These are phyloP conservation scores for Oscheius sp. DNA, from an alignment of 2,888 invertebrate species.

Conservation along the genomic window DNA sequence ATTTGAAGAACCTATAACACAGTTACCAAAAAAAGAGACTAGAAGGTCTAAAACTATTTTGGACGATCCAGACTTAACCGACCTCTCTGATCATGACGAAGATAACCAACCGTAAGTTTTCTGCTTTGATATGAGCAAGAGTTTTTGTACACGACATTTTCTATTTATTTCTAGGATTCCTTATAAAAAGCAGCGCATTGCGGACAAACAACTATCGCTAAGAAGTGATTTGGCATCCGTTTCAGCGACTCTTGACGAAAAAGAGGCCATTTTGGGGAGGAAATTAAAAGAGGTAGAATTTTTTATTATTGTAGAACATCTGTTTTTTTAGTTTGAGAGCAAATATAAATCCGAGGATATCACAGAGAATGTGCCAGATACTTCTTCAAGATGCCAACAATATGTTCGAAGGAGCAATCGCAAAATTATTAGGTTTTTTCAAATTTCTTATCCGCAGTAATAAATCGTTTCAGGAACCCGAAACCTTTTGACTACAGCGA, in stretches of 20 bases:
- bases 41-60: not conserved
- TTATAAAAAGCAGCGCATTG: not conserved
- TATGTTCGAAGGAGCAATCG: not conserved
- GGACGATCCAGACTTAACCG: slow-evolving; percentile 9
- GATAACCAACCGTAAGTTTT: not conserved
- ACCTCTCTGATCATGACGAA: slow-evolving; percentile 1
- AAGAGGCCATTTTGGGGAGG: not conserved
- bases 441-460: not conserved
- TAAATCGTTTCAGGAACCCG: not conserved
- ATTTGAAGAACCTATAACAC: slow-evolving; percentile 5
- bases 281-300: not conserved
- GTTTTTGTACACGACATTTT: no score
- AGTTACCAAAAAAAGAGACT: not conserved
- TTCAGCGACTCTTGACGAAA: not conserved
- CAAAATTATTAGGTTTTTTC: not conserved
- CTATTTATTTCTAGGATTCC: not conserved
- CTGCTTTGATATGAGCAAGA: no score
- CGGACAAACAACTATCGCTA: not conserved
- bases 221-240: not conserved
- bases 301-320: no score
- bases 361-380: not conserved
- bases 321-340: no score
- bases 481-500: not conserved
- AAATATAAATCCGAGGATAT: not conserved
- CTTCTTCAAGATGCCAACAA: not conserved